phyloP scores from a whole-genome alignment of 2,113 vertebrate genomes.

The Cyanistes caeruleus region DNA sequence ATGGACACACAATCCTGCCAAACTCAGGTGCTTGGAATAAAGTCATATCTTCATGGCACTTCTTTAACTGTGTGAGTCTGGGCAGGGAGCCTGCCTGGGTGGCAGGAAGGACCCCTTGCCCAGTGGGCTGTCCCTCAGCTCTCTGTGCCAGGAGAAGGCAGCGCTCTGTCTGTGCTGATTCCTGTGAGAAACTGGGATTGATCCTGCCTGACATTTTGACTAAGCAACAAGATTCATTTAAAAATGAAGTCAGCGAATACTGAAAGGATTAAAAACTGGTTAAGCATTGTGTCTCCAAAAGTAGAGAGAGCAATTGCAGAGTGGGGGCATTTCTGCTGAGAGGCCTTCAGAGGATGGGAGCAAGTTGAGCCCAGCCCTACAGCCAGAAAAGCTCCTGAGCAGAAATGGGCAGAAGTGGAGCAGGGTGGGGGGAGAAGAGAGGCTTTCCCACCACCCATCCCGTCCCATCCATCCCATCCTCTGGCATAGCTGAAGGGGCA shows the following conservation, averaged over 20 bases:
- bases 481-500: not conserved
- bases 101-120: not conserved
- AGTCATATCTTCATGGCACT: not conserved
- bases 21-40: not conserved
- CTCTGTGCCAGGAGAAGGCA: not conserved
- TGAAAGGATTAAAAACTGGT: not conserved
- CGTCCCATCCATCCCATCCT: rapidly evolving
- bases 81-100: not conserved
- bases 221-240: not conserved
- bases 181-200: not conserved
- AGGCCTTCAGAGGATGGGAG: not conserved
- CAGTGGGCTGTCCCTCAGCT: not conserved
- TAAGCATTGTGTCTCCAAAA: not conserved
- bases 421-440: not conserved
- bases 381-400: not conserved
- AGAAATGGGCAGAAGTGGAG: not conserved
- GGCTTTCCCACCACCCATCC: rapidly evolving
- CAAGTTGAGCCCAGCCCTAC: rapidly evolving
- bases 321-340: not conserved
- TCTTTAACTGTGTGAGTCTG: rapidly evolving
- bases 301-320: not conserved
- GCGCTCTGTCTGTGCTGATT: not conserved
- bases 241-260: not conserved
- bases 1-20: not conserved
- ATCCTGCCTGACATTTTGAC: not conserved